Percentiles rank a stretch among this genome's conserved stretches.
These are phyloP conservation scores for Leucophenga maculata DNA, from an alignment of 2,888 invertebrate species.

Conservation along the genomic window DNA sequence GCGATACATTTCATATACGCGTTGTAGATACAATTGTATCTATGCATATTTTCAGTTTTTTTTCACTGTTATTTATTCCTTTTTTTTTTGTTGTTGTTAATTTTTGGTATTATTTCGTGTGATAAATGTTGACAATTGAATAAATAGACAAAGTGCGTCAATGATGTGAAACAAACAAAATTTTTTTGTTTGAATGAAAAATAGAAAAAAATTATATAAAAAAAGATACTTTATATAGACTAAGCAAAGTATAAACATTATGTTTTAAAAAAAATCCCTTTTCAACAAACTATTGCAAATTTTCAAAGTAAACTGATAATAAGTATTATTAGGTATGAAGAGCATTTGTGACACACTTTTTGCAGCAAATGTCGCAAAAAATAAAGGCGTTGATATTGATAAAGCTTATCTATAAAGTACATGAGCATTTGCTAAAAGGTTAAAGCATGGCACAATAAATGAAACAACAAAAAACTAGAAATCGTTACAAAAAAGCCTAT, in stretches of 20 bases:
- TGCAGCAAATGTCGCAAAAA: background rate
- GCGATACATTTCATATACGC: background rate
- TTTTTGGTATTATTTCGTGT: background rate
- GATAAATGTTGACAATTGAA: background rate
- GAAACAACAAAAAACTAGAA: conserved; percentile 38
- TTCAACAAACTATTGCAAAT: too few species aligned
- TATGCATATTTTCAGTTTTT: background rate
- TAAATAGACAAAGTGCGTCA: background rate
- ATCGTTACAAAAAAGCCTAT: conserved; percentile 19
- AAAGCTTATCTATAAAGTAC: conserved; percentile 13
- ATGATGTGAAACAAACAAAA: too few species aligned
- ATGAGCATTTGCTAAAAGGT: conserved; percentile 21
- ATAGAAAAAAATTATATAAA: background rate
- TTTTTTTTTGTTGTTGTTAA: background rate
- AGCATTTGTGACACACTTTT: background rate
- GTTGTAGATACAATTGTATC: background rate
- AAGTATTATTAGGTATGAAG: too few species aligned
- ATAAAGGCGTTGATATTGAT: conserved; percentile 2
- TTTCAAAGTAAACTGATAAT: too few species aligned
- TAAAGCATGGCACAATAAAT: conserved; percentile 21
- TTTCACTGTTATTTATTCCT: background rate
- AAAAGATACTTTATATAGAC: background rate
- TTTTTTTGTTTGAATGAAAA: background rate
- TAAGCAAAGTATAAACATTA: too few species aligned
- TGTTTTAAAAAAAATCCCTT: too few species aligned